phyloP scores from a whole-genome alignment of 1,140 invertebrate genomes.

The Notospermus geniculatus region DNA sequence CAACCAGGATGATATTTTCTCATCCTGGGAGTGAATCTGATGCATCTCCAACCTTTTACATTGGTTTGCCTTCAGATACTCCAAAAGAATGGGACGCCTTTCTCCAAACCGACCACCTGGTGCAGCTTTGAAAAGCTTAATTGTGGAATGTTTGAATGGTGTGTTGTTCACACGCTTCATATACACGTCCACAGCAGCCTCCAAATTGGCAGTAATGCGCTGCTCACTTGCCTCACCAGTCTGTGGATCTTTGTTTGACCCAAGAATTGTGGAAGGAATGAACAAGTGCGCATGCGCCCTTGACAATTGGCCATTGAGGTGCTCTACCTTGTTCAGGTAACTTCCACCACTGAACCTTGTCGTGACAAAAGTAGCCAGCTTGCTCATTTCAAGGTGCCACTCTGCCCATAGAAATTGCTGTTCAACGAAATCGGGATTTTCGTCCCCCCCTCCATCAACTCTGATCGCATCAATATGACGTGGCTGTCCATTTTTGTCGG shows the following conservation, averaged over 20 bases:
- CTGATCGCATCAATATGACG: constrained; percentile 1
- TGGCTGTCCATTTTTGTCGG: not conserved
- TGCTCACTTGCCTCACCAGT: not conserved
- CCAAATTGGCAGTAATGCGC: not conserved
- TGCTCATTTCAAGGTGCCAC: not conserved
- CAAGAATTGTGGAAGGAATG: constrained; percentile 1
- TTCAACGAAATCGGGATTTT: constrained; percentile 6
- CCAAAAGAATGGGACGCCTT: not conserved
- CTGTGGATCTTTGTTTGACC: not conserved
- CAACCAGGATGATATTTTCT: not conserved
- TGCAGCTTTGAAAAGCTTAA: constrained; percentile 1
- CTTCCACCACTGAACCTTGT: not conserved
- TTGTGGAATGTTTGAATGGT: not conserved
- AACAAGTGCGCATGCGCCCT: not conserved
- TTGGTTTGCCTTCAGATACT: constrained; percentile 2
- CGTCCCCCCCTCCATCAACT: constrained; percentile 4
- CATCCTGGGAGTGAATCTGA: not conserved
- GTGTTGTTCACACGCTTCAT: not conserved
- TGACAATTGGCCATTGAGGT: constrained; percentile 1
- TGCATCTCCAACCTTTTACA: not conserved
- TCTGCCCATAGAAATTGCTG: constrained; percentile 3
- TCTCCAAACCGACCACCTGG: not conserved
- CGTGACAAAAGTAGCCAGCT: constrained; percentile 6
- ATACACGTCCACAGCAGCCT: constrained; percentile 1
- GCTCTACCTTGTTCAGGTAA: constrained; percentile 3